phyloP scores from a whole-genome alignment of 2,113 vertebrate species.

The Scytalopus superciliaris region DNA sequence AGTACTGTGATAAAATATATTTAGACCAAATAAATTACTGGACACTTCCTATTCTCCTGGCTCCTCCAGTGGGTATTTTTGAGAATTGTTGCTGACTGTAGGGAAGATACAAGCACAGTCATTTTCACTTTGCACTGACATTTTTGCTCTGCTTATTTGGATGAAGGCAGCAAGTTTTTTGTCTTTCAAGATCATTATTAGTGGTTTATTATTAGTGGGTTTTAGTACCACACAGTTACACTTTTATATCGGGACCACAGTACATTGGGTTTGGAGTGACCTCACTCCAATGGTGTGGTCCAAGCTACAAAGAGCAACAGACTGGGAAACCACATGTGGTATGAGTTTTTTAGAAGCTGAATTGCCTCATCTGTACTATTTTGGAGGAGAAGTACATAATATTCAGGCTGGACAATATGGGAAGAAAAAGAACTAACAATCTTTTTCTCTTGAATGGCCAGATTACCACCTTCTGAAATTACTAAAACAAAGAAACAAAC shows the following conservation, averaged over 20 bases:
- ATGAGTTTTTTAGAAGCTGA: not conserved
- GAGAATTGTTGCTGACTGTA: not conserved
- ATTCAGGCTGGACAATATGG: not conserved
- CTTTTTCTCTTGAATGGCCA: not conserved
- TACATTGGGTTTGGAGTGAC: not conserved
- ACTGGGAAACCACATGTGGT: not conserved
- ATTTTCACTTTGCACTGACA: not conserved
- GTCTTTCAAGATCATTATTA: not conserved
- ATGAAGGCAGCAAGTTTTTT: not conserved
- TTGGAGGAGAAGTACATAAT: not conserved
- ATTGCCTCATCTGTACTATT: not conserved
- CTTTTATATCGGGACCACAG: not conserved
- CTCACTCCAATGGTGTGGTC: not conserved
- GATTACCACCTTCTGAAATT: not conserved
- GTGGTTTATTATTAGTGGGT: not conserved
- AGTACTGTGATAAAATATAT: not conserved
- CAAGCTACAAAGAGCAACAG: not conserved
- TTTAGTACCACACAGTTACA: not conserved
- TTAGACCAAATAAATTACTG: not conserved
- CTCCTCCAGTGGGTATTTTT: not conserved
- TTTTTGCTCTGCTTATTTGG: not conserved
- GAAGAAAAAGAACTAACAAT: not conserved
- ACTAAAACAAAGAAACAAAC: not conserved
- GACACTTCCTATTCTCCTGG: not conserved
- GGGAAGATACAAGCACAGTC: not conserved